Evolutionary conservation across 2,113 vertebrate species (phyloP).

Genomic region (Carlito syrichta): DNA sequence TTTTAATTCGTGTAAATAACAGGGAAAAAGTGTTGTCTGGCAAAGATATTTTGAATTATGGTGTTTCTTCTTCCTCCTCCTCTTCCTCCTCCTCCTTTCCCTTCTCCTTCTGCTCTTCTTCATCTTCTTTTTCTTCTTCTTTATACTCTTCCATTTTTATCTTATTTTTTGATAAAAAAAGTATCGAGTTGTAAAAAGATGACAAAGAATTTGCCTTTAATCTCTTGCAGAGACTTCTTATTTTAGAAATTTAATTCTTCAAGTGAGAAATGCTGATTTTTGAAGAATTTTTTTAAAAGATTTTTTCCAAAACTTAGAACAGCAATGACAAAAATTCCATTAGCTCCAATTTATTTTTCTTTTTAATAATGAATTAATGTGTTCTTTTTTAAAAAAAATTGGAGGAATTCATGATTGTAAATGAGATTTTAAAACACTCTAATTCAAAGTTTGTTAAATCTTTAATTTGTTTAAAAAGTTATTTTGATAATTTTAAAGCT

Average conservation of each 20-base stretch:
- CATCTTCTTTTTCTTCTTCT: background rate
- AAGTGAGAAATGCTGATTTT: background rate
- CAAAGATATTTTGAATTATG: background rate
- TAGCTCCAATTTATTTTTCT: background rate
- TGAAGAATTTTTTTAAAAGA: too few species aligned
- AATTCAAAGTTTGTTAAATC: constrained; percentile 39
- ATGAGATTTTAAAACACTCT: constrained; percentile 47
- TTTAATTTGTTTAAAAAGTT: constrained; percentile 40
- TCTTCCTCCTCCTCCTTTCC: background rate
- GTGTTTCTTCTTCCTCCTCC: background rate
- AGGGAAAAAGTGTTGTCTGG: background rate
- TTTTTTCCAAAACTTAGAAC: background rate
- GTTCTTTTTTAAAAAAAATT: background rate
- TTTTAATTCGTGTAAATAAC: background rate
- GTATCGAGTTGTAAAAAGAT: background rate
- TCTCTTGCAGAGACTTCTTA: background rate
- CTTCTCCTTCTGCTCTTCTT: background rate
- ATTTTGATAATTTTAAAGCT: constrained; percentile 29
- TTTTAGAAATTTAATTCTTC: background rate
- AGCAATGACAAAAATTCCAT: background rate
- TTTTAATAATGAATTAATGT: constrained; percentile 53
- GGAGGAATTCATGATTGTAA: background rate
- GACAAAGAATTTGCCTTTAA: background rate
- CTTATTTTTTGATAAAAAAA: background rate
- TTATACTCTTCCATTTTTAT: too few species aligned